phyloP scores from a whole-genome alignment of 2,888 invertebrate genomes.

The Pseudolycoriella hygida region DNA sequence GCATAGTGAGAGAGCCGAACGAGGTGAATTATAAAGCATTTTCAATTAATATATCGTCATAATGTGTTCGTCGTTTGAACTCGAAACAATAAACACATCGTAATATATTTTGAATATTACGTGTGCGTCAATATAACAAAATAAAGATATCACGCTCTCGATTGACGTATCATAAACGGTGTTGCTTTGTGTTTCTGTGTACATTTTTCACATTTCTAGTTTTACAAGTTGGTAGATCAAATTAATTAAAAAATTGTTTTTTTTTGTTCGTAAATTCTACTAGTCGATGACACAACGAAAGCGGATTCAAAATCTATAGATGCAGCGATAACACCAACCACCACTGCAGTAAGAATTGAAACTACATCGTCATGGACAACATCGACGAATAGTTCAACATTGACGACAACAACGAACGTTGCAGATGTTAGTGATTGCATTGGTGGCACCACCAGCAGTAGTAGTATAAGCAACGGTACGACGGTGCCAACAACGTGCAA shows the following conservation, averaged over 20 bases:
- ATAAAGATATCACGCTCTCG: too few relatives aligned
- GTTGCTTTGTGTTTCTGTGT: too few relatives aligned
- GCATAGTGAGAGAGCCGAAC: too few relatives aligned
- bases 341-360: conserved; percentile 11
- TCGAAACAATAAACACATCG: too few relatives aligned
- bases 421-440: conserved; percentile 8
- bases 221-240: too few relatives aligned
- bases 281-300: background rate
- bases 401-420: conserved; percentile 9
- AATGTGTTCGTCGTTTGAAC: too few relatives aligned
- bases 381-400: conserved; percentile 4
- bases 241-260: background rate
- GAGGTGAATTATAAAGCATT: too few relatives aligned
- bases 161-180: too few relatives aligned
- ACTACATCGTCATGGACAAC: conserved; percentile 13
- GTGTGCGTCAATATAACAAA: too few relatives aligned
- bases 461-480: conserved; percentile 15
- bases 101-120: too few relatives aligned
- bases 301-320: conserved; percentile 7
- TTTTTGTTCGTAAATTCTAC: background rate
- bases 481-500: conserved; percentile 19
- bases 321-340: conserved; percentile 12
- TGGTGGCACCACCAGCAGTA: background rate
- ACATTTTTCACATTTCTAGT: too few relatives aligned
- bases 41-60: too few relatives aligned